Percentiles rank a stretch among this genome's conserved stretches.
Conservation (phyloP, 2,113 vertebrate genomes). For the Scalopus aquaticus region DNA sequence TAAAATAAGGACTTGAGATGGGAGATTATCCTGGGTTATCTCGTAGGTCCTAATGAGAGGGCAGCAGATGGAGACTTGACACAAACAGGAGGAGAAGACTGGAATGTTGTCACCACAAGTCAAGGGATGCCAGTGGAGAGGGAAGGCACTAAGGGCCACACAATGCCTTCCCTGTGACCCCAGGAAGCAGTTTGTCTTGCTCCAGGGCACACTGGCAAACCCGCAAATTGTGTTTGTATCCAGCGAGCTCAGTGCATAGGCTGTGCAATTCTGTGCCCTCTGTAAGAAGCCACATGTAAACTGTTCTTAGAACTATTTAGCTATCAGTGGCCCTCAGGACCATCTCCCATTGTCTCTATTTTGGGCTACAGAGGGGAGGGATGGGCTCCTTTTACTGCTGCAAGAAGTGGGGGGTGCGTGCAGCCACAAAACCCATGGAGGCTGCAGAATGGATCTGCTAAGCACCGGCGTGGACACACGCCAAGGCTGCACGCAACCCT, state of each 20-base stretch:
- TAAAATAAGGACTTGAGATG: neutral
- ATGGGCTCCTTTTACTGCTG: neutral
- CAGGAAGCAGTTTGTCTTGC: neutral
- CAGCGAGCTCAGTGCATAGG: neutral
- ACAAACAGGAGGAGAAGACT: neutral
- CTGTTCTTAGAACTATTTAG: neutral
- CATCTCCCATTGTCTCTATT: neutral
- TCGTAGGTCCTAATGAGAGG: neutral
- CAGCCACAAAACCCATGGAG: accelerated
- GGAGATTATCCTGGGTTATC: neutral
- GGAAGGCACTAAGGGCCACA: neutral
- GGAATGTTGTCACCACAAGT: neutral
- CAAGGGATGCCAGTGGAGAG: neutral
- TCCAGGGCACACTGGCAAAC: neutral
- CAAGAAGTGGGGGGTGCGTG: neutral
- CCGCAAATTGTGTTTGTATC: neutral
- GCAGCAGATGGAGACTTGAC: neutral
- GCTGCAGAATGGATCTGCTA: neutral
- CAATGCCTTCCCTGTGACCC: neutral
- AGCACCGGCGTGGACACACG: no score
- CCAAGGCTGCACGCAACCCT: neutral
- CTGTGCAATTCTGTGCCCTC: neutral
- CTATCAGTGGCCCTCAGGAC: neutral
- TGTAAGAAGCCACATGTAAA: neutral
- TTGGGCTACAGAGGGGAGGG: accelerated